Evolutionary conservation across 2,797 vertebrate genomes (phyloP), one percentile per base, ranked within the genome.

Genomic region (Varecia variegata): DNA sequence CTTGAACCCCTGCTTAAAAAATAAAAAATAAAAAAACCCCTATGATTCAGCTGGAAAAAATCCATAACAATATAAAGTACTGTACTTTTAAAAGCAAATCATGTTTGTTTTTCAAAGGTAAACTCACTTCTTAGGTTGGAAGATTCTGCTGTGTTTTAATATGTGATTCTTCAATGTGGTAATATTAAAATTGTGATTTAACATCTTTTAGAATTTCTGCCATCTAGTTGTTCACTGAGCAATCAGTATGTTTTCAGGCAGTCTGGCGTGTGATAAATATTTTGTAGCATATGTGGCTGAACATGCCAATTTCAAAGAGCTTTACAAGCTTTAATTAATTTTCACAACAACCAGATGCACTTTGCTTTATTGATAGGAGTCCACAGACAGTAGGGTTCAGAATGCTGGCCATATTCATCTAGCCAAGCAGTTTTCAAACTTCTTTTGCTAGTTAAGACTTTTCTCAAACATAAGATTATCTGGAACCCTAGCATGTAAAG

Each of bases 241-340:
- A 76, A n/a, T 95, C 87, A 18, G 73, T 52, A n/a, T 76, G 74
- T 93, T 86, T 96, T 86, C 91, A 94, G 88, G 86, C 91, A 83
- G 88, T 83, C 96, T 97, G 96, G 85, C 6, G 0, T 96, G 89
- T 89, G 86, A 93, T 94, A 96, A 97, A 96, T 93, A 95, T 94
- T 97, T 95, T 87, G 88, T 70, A 94, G 93, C 83, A 77, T 95
- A 90, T 96, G 95, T 32, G 83, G 71, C 47, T 77, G 88, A 97
- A 84, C 89, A 73, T 93, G 86, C 88, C 94, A 94, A 56, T 98
- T 97, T 95, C 93, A 98, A 89, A 96, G 76, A 84, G 80, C 54
- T 97, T 96, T 94, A 81, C 56, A 58, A 90, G 91, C 93, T 91
- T 84, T 91, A 94, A 98, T 97, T 95, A 95, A 97, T 95, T 97